Conservation (phyloP, 2,888 invertebrate genomes). For the Euphydryas editha region DNA sequence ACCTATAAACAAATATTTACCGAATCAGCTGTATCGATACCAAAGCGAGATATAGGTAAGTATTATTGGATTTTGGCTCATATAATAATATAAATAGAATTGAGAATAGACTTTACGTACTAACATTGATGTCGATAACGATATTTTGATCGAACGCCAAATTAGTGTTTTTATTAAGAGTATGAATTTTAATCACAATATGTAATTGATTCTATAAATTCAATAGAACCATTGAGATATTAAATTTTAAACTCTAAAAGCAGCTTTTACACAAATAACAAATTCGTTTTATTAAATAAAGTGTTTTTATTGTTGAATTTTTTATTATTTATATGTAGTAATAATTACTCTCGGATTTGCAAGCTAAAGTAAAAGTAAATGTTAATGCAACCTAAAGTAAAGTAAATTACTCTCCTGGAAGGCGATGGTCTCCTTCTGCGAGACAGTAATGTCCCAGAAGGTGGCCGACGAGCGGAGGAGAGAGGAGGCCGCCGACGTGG, state of each 20-base stretch:
- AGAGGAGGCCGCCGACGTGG: too few species aligned
- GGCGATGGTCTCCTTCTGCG: too few species aligned
- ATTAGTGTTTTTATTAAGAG: constrained; percentile 32
- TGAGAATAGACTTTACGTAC: not conserved
- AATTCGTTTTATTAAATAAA: not conserved
- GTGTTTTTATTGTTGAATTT: not conserved
- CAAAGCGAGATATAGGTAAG: not conserved
- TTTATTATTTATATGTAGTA: not conserved
- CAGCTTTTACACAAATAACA: not conserved
- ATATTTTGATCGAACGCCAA: constrained; percentile 51
- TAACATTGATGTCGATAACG: constrained; percentile 39
- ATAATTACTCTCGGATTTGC: not conserved
- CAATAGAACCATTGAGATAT: not conserved
- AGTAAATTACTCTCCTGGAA: too few species aligned
- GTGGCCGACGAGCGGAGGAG: too few species aligned
- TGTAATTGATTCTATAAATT: constrained; percentile 12
- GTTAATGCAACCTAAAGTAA: too few species aligned
- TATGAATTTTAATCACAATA: constrained; percentile 5
- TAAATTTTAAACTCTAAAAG: not conserved
- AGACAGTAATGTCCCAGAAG: too few species aligned
- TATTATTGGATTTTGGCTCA: constrained; percentile 4
- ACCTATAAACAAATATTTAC: constrained; percentile 55
- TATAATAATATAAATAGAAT: constrained; percentile 20
- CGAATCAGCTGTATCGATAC: constrained; percentile 27
- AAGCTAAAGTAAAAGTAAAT: too few species aligned